These are phyloP conservation scores for Stichodactyla helianthus DNA, from an alignment of 64 coral and sea anemone species.

Conservation along the genomic window DNA sequence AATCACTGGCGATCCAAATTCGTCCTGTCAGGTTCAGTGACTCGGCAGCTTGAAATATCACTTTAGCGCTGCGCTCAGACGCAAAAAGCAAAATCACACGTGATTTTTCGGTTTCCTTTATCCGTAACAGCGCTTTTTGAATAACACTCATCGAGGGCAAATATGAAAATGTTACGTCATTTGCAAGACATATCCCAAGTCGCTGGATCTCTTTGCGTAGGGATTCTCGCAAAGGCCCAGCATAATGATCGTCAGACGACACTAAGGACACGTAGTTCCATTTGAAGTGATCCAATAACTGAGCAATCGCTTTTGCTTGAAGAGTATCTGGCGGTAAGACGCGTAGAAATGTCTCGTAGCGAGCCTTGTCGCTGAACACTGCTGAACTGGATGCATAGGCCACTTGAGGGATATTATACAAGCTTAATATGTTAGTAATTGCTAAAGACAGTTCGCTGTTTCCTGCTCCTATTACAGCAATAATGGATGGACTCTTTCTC, in stretches of 20 bases:
- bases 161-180: conserved; percentile 31
- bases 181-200: conserved; percentile 31
- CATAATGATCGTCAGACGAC: conserved; percentile 57
- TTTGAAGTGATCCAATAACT: conserved; percentile 55
- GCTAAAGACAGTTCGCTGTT: conserved; percentile 34
- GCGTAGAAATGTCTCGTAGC: conserved; percentile 52
- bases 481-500: neutral
- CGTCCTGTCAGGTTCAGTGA: conserved; percentile 19
- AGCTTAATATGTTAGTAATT: conserved; percentile 42
- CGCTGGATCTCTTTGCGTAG: neutral
- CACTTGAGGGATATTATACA: conserved; percentile 58
- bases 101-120: conserved; percentile 4
- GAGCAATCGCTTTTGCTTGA: conserved; percentile 54
- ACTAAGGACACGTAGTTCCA: conserved; percentile 52
- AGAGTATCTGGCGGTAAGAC: conserved; percentile 48
- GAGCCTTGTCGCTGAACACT: conserved; percentile 41
- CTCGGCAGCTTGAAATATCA: conserved; percentile 19
- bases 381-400: conserved; percentile 49
- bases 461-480: conserved; percentile 55
- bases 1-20: conserved; percentile 63
- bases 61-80: conserved; percentile 27
- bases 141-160: neutral
- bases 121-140: neutral
- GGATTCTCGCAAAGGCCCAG: conserved; percentile 22
- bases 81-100: conserved; percentile 48